Percentiles rank a stretch among this genome's conserved stretches.
Evolutionary conservation across 2,113 vertebrate genomes (phyloP).

Genomic region (Odontesthes bonariensis): DNA sequence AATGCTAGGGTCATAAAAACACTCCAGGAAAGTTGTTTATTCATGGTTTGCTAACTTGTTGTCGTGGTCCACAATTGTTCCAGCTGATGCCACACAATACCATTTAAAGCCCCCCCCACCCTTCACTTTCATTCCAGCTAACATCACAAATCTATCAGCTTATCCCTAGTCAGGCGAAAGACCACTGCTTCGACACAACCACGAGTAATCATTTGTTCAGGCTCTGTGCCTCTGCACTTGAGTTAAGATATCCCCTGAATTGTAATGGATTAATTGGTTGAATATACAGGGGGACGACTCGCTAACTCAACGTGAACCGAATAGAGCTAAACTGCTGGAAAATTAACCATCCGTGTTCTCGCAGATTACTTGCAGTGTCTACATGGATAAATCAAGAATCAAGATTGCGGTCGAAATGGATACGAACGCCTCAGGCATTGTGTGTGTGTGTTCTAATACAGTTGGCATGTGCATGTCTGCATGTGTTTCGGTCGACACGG

Average conservation of each 20-base stretch:
- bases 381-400: conserved; percentile 36
- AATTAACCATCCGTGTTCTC: conserved; percentile 39
- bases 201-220: conserved; percentile 63
- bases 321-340: conserved; percentile 38
- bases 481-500: conserved; percentile 41
- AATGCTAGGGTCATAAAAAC: background rate
- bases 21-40: background rate
- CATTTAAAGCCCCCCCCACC: conserved; percentile 52
- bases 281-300: conserved; percentile 52
- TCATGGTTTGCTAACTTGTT: conserved; percentile 28
- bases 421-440: conserved; percentile 10
- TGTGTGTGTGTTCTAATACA: conserved; percentile 9
- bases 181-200: conserved; percentile 44
- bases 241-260: conserved; percentile 65
- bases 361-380: conserved; percentile 53
- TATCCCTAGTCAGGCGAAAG: conserved; percentile 51
- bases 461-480: conserved; percentile 14
- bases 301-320: conserved; percentile 44
- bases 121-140: conserved; percentile 32
- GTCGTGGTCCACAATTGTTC: conserved; percentile 45
- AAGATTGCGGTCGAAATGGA: conserved; percentile 17
- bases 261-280: conserved; percentile 71
- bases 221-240: conserved; percentile 56
- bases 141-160: conserved; percentile 62
- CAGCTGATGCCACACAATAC: conserved; percentile 47